These are phyloP conservation scores for Chloroceryle amazona DNA, from an alignment of 2,797 vertebrate genomes.

Conservation along the genomic window DNA sequence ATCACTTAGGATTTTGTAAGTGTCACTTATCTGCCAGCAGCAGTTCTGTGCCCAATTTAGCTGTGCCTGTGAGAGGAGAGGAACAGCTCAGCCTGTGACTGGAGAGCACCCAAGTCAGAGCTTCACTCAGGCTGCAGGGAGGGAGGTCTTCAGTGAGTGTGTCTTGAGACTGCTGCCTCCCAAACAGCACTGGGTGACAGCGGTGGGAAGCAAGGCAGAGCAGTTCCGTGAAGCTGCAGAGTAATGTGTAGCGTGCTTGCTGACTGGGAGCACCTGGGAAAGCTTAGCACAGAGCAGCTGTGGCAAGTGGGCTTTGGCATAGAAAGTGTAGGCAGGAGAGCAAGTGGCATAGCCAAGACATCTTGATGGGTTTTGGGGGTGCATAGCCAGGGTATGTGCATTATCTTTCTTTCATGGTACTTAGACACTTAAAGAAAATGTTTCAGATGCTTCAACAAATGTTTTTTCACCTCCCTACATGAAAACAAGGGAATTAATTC, in stretches of 20 bases:
- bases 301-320: not conserved
- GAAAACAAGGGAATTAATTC: not conserved
- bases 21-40: not conserved
- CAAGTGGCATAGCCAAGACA: not conserved
- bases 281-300: not conserved
- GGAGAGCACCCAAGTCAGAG: slow-evolving; percentile 8
- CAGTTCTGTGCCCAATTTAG: slow-evolving; percentile 1
- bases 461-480: not conserved
- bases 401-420: not conserved
- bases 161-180: not conserved
- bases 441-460: not conserved
- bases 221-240: not conserved
- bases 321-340: not conserved
- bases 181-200: accelerated
- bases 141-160: not conserved
- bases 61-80: not conserved
- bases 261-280: not conserved
- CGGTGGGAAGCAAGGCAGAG: not conserved
- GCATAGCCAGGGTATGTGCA: not conserved
- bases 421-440: not conserved
- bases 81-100: not conserved
- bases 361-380: not conserved
- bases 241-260: accelerated
- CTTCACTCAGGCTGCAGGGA: accelerated
- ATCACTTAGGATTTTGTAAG: not conserved